A percentile compares a stretch with the other conserved stretches of the same genome.
Conservation (phyloP, 2,888 invertebrate species). For the Drosophila helvetica region DNA sequence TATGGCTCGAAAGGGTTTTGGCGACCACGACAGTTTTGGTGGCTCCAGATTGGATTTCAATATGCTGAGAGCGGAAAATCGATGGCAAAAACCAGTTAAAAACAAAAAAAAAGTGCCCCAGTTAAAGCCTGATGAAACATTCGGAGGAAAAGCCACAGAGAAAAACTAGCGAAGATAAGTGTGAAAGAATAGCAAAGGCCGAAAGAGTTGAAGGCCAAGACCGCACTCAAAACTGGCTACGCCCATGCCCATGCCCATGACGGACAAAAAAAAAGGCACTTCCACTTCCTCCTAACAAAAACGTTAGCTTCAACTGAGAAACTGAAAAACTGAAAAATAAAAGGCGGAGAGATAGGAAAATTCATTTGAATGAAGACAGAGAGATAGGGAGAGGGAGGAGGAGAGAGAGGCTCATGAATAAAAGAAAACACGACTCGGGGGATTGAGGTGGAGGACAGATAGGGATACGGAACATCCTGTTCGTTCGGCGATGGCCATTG, state of each 20-base stretch:
- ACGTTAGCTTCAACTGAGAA: too few relatives aligned
- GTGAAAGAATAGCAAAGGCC: conserved; percentile 1
- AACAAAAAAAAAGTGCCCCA: background rate
- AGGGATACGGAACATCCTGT: too few relatives aligned
- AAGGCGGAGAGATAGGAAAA: background rate
- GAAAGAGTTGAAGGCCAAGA: background rate
- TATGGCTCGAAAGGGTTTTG: conserved; percentile 11
- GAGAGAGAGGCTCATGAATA: too few relatives aligned
- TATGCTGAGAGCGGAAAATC: background rate
- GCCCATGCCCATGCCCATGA: background rate
- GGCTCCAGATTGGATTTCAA: background rate
- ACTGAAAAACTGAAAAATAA: background rate
- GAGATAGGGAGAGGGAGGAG: too few relatives aligned
- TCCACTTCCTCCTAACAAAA: too few relatives aligned
- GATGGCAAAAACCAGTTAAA: background rate
- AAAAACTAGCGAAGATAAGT: background rate
- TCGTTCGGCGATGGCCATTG: conserved; percentile 14
- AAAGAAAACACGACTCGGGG: too few relatives aligned
- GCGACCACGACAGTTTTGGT: background rate
- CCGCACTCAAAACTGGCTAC: background rate
- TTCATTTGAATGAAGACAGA: background rate
- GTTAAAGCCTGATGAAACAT: background rate
- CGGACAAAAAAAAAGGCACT: background rate
- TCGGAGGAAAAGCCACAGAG: background rate
- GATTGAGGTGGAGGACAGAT: too few relatives aligned